A percentile compares a stretch with the other conserved stretches of the same genome.
These are phyloP conservation scores for Parauchenoglanis punctatus DNA, from an alignment of 2,797 vertebrate species.

Conservation along the genomic window DNA sequence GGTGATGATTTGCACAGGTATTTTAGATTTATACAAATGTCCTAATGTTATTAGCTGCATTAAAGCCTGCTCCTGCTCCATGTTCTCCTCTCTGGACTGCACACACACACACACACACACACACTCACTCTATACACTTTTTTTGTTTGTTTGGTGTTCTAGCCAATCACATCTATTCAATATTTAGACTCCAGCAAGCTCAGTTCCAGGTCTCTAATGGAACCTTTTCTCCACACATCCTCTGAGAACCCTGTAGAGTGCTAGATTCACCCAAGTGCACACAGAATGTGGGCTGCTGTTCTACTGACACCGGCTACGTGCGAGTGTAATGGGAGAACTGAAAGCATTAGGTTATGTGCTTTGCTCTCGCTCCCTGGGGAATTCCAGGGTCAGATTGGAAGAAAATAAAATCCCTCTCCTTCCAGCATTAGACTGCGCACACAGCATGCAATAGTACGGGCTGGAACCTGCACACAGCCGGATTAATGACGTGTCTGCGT, in stretches of 20 bases:
- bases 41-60: neutral
- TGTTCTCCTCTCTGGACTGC: neutral
- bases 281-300: neutral
- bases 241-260: neutral
- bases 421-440: neutral
- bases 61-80: neutral
- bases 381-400: conserved; percentile 45
- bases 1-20: neutral
- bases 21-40: neutral
- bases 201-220: too few species aligned
- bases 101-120: too few species aligned
- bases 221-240: too few species aligned
- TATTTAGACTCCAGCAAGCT: neutral
- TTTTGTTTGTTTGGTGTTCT: too few species aligned
- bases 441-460: neutral
- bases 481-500: neutral
- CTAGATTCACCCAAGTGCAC: neutral
- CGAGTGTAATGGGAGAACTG: conserved; percentile 26
- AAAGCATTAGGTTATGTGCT: conserved; percentile 46
- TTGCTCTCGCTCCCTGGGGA: conserved; percentile 43
- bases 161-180: neutral
- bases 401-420: conserved; percentile 14
- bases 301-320: neutral
- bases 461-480: neutral
- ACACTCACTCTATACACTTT: neutral